Base-by-base conservation (phyloP, 2,113 vertebrate species). In the Elaphurus davidianus region DNA sequence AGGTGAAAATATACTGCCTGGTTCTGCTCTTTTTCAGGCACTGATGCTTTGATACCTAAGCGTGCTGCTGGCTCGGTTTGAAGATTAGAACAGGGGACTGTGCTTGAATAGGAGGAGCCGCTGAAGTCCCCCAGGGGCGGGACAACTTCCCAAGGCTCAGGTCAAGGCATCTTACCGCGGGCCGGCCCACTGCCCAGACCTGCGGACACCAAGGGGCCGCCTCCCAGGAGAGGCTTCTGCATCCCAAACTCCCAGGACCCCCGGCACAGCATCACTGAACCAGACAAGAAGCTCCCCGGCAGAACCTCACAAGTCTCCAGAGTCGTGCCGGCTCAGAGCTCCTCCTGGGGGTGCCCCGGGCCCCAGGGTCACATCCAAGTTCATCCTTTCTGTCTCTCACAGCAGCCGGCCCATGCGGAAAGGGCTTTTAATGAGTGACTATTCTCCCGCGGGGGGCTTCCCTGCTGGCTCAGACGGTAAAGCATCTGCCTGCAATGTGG, bases 101-200 rank as follows among this genome's bases (percentile, higher is more conserved):
- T 9, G 4, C 25, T 19, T 33, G 52, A 47, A 4, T 21, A 30
- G 85, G n/a, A 79, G 67, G 21, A 57, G 16, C 45, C 0, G 1
- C 7, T 17, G 57, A 55, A 52, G 33, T 45, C 5, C 6, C 40
- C 81, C 8, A 0, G 3, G 15, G 11, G 21, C 7, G 7, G 93
- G 50, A 55, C 57, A 14, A 36, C 47, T 43, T 8, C 47, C 3
- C 1, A 8, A 27, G 0, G 9, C 33, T 30, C 4, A 71, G 54
- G 45, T 23, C 4, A 1, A n/a, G 19, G 19, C 17, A 3, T 2
- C 7, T 6, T 30, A 62, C 43, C 0, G 1, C 7, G 15, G 45
- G 92, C 16, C 45, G 10, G 27, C 10, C 30, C 25, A 21, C 2
- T 0, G 50, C 4, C 23, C 21, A 50, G 54, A 14, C 36, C 36